Base-by-base conservation (phyloP, 1,140 invertebrate genomes). In the Atta texana region DNA sequence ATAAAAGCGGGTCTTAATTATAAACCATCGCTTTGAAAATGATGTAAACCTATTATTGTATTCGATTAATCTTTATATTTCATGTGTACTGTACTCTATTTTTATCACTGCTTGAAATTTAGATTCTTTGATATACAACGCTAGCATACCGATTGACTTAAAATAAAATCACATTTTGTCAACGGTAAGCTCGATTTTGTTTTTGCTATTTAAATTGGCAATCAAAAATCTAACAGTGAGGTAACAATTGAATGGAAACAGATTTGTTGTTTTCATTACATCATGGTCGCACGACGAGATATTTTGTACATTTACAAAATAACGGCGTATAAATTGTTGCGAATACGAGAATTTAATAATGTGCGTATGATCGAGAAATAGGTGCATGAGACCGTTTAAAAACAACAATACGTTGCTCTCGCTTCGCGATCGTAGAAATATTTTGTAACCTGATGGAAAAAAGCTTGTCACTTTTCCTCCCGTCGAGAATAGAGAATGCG, bases 311-410 rank as follows among this genome's bases (percentile, higher is more conserved):
- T 71, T 59, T 12, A 53, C 53, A 34, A 59, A 71, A 24, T 69
- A 69, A 3, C 18, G 39, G 16, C 24, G 55, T 10, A 14, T 16
- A n/a, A 71, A 71, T 71, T 81, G 64, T 81, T 49, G 51, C 64
- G 18, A 81, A 71, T 49, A 44, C 66, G 51, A 69, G 64, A 44
- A 49, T 81, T 81, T 71, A 81, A 81, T 81, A 81, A 81, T 81
- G 34, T 34, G 31, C 21, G 31, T 16, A n/a, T 10, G 31, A 31
- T 57, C 14, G 63, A n/a, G 8, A 53, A 51, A 66, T 12, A 66
- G 61, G 14, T 53, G 61, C 28, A 4, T 24, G 44, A 44, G 18
- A 31, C 3, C 21, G 49, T 10, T 69, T 55, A 57, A 81, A 81
- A 81, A 80, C 3, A 80, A 68, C 63, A 21, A 12, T n/a, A 4